Conservation (phyloP, 2,113 vertebrate species). For the Mesembrinibis cayennensis region DNA sequence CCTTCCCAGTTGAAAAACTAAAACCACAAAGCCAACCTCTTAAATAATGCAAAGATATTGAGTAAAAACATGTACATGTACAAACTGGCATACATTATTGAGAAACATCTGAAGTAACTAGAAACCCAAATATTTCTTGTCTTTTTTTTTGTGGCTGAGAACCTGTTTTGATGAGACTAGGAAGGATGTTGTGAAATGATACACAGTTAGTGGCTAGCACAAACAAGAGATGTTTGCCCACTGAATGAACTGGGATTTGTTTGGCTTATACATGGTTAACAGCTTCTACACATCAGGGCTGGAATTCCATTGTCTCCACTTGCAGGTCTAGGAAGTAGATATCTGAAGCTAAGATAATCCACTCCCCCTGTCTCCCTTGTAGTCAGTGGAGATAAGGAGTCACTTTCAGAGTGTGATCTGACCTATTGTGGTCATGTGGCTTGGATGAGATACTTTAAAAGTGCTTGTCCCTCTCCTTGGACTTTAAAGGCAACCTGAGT, state of each 20-base stretch:
- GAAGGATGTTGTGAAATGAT: not conserved
- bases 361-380: fast-evolving
- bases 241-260: fast-evolving
- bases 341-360: not conserved
- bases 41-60: not conserved
- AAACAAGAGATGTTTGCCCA: not conserved
- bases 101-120: not conserved
- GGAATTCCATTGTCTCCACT: not conserved
- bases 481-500: not conserved
- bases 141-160: not conserved
- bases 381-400: not conserved
- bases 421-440: not conserved
- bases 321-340: not conserved
- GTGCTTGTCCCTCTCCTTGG: not conserved
- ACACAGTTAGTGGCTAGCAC: not conserved
- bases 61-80: not conserved
- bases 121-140: not conserved
- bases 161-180: not conserved
- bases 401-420: not conserved
- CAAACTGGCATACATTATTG: not conserved
- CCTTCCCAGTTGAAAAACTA: not conserved
- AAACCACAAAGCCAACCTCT: not conserved
- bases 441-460: not conserved
- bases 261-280: not conserved
- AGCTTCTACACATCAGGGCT: not conserved